A percentile compares a stretch with the other conserved stretches of the same genome.
Conservation (phyloP, 2,113 vertebrate species). For the Manacus vitellinus region DNA sequence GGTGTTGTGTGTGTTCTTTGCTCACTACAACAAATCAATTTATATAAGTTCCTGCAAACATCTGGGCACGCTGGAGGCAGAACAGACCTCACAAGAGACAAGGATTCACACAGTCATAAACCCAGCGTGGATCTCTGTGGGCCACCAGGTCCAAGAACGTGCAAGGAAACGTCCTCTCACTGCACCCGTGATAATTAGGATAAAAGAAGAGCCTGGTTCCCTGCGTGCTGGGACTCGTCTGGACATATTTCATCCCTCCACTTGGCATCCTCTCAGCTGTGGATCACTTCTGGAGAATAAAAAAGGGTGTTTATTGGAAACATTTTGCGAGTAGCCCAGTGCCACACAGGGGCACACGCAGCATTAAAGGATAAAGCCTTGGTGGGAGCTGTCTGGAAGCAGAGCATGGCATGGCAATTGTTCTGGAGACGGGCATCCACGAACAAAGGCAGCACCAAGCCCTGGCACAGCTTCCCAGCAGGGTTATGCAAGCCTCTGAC, state of each 20-base stretch:
- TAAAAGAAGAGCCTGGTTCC: neutral
- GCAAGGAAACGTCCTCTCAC: neutral
- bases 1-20: accelerated
- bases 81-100: neutral
- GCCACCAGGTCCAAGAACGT: neutral
- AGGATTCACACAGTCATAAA: accelerated
- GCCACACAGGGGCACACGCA: neutral
- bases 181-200: accelerated
- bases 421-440: neutral
- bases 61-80: neutral
- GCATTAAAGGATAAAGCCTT: neutral
- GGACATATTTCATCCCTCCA: neutral
- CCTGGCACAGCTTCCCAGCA: conserved; percentile 1
- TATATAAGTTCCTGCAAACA: neutral
- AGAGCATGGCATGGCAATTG: neutral
- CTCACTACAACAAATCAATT: neutral
- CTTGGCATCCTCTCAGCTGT: neutral
- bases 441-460: neutral
- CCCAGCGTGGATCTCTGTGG: neutral
- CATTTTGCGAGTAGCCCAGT: neutral
- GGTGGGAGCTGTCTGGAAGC: neutral
- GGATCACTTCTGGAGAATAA: neutral
- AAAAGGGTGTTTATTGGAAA: neutral
- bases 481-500: conserved; percentile 20
- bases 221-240: neutral